Evolutionary conservation across 2,888 invertebrate genomes (phyloP).

Genomic region (Aphrophora alni): DNA sequence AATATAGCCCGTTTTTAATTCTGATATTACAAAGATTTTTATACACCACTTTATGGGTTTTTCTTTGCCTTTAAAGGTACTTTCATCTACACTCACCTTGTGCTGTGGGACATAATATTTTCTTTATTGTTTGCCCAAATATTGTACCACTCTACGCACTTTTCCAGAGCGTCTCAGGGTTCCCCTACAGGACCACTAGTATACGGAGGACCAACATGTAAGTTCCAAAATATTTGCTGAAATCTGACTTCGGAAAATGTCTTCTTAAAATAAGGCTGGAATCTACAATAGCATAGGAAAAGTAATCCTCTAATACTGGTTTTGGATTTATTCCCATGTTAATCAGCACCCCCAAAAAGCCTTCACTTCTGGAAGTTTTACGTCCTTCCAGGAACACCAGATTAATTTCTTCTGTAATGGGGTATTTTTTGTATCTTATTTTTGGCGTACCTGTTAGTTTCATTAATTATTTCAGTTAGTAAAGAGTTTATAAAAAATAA

Average conservation of each 20-base stretch:
- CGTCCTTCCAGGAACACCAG: constrained; percentile 4
- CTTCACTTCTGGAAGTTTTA: constrained; percentile 3
- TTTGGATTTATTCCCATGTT: too few relatives aligned
- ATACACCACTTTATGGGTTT: too few relatives aligned
- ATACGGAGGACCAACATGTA: too few relatives aligned
- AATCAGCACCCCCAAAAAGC: too few relatives aligned
- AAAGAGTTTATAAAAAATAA: constrained; percentile 10
- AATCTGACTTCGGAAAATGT: too few relatives aligned
- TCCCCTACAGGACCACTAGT: constrained; percentile 6
- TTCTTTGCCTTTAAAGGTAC: too few relatives aligned
- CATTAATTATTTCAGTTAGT: neutral
- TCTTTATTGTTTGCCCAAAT: too few relatives aligned
- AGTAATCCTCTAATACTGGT: neutral
- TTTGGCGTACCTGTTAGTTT: too few relatives aligned
- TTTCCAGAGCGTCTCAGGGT: constrained; percentile 8
- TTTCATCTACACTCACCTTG: too few relatives aligned
- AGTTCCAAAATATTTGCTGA: constrained; percentile 26
- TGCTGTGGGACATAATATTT: neutral
- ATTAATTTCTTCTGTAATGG: neutral
- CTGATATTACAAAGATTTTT: constrained; percentile 12
- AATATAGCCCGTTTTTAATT: constrained; percentile 20
- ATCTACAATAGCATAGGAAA: neutral
- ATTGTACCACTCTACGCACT: constrained; percentile 19
- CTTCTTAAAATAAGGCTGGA: constrained; percentile 4
- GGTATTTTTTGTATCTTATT: neutral